These are phyloP conservation scores for Mastomys natalensis DNA, from an alignment of 2,113 vertebrate genomes.

Conservation along the genomic window DNA sequence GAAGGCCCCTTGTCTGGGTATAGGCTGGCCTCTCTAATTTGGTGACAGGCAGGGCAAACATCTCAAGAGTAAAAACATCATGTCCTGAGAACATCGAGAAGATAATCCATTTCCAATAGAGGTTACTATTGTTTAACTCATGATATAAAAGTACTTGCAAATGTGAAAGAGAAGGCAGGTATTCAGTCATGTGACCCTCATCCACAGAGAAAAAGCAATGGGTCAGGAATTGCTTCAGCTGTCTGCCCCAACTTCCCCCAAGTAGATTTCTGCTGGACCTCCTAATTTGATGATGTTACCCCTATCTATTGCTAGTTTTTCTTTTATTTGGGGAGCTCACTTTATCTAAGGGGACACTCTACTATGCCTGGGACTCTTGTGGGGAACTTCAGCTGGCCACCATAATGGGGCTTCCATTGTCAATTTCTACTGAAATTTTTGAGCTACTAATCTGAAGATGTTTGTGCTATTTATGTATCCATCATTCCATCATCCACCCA, in stretches of 20 bases:
- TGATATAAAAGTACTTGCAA: not conserved
- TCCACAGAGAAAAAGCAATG: not conserved
- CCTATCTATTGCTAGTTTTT: not conserved
- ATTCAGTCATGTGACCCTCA: not conserved
- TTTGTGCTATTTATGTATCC: not conserved
- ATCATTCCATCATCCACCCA: not conserved
- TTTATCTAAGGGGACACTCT: not conserved
- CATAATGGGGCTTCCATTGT: not conserved
- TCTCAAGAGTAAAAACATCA: not conserved
- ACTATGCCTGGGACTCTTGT: not conserved
- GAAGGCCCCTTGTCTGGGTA: not conserved
- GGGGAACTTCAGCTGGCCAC: not conserved
- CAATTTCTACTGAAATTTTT: not conserved
- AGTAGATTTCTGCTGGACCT: not conserved
- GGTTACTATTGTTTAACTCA: not conserved
- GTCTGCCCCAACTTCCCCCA: not conserved
- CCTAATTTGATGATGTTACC: not conserved
- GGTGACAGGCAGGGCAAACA: not conserved
- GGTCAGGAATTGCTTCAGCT: too few relatives aligned
- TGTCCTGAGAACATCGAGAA: not conserved
- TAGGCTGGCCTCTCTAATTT: not conserved
- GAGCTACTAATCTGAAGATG: not conserved
- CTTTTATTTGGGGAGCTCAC: not conserved
- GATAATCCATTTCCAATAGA: not conserved
- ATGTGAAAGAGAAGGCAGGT: not conserved